Base-by-base conservation (phyloP, 2,888 invertebrate genomes). In the Pachycephus smyrnensis region DNA sequence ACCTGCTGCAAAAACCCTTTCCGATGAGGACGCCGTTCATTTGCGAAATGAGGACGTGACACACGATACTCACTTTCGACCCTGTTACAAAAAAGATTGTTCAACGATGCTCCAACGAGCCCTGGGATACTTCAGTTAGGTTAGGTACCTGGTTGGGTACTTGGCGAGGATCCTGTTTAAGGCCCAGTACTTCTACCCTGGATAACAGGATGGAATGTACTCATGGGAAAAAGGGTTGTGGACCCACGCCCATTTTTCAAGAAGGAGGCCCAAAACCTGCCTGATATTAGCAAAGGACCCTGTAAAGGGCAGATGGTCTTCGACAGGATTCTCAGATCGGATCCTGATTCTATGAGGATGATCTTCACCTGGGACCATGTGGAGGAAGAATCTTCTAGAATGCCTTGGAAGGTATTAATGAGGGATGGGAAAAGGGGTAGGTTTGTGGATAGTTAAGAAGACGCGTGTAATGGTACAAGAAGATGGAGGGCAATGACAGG, bases 241-340 rank as follows among this genome's bases (percentile, higher is more conserved):
- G 69, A 73, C 76, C 68, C 81, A 84, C 85, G 88, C 87, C 87
- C 83, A 88, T 84, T 88, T 86, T 81, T 55, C 55, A 9, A 75
- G 75, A 80, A 81, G 81, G 81, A 79, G 77, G 75, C 68, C 78
- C 73, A 55, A 55, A 84, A 85, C 85, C 83, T 85, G 84, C 79
- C 75, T 76, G 79, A 55, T 55, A 55, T 55, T 55, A 1, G 55
- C 23, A 77, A 80, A 69, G 77, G 23, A 32, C 73, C 78, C 76
- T 76, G 79, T 80, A 75, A 79, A 68, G 81, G 84, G 85, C 88
- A 88, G 88, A 89, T 89, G 88, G 86, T 78, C 80, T 80, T 80
- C 81, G 86, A 76, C 73, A 78, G 55, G 55, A 55, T 23, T 55
- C 23, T 9, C 23, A 55, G 55, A 55, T 55, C 55, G 0, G 23